phyloP scores from a whole-genome alignment of 2,797 vertebrate genomes.

The Sebastes trivittatus region DNA sequence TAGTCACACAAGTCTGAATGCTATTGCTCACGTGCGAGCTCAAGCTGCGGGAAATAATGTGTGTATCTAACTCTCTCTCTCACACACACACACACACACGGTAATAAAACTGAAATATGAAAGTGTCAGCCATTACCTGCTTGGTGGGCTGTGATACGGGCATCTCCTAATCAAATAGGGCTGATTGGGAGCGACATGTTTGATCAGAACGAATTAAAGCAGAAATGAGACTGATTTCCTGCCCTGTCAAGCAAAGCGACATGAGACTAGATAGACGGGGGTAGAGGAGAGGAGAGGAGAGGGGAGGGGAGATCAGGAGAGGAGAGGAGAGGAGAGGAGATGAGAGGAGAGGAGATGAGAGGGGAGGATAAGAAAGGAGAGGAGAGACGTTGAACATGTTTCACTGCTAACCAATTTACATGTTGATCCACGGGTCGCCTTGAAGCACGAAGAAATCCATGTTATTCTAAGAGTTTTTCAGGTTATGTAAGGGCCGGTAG shows the following conservation, averaged over 20 bases:
- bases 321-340: background rate
- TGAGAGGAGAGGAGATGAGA: background rate
- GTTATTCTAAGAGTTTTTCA: conserved; percentile 22
- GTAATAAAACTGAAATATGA: conserved; percentile 56
- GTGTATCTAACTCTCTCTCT: background rate
- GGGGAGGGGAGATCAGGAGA: background rate
- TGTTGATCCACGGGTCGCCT: conserved; percentile 46
- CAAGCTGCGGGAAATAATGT: conserved; percentile 44
- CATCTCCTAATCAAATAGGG: conserved; percentile 73
- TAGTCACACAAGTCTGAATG: conserved; percentile 26
- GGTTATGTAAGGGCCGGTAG: conserved; percentile 4
- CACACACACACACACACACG: background rate
- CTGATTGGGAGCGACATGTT: conserved; percentile 82
- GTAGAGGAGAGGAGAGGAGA: conserved; percentile 10
- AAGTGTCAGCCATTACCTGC: conserved; percentile 71
- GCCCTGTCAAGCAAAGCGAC: conserved; percentile 73
- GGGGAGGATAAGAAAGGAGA: background rate
- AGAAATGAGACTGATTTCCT: conserved; percentile 80
- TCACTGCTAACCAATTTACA: conserved; percentile 45
- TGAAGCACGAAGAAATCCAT: conserved; percentile 29
- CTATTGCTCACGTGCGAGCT: conserved; percentile 34
- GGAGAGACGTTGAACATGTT: conserved; percentile 25
- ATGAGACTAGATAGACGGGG: conserved; percentile 39
- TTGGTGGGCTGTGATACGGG: conserved; percentile 66
- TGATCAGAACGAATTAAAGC: conserved; percentile 82